Percentiles rank a stretch among this genome's conserved stretches.
Conservation (phyloP, 2,113 vertebrate genomes). For the Casuarius casuarius region DNA sequence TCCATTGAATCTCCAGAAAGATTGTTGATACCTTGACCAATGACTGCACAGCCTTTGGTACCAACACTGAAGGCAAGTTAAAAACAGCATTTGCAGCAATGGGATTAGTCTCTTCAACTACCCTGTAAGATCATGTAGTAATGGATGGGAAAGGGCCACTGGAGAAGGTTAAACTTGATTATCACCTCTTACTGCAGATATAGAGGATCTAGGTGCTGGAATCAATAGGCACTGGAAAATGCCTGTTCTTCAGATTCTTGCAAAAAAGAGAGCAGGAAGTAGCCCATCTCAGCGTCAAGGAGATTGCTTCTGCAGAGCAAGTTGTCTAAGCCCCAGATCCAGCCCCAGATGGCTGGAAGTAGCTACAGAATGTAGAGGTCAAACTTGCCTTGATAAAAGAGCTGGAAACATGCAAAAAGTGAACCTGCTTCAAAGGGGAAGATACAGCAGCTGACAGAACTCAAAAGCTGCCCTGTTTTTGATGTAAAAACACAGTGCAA, state of each 20-base stretch:
- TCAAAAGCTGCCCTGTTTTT: not conserved
- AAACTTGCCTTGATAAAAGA: slow-evolving; percentile 1
- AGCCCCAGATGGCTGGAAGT: not conserved
- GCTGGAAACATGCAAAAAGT: not conserved
- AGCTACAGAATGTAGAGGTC: slow-evolving; percentile 3
- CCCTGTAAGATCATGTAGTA: not conserved
- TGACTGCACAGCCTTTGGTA: not conserved
- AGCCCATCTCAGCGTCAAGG: not conserved
- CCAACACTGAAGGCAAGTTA: not conserved
- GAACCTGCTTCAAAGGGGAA: not conserved
- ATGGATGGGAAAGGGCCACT: not conserved
- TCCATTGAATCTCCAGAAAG: not conserved
- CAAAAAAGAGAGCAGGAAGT: slow-evolving; percentile 9
- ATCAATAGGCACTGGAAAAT: not conserved
- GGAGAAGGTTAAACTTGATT: not conserved
- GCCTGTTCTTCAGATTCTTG: not conserved
- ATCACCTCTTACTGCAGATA: not conserved
- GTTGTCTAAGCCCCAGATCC: not conserved
- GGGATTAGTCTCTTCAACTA: not conserved
- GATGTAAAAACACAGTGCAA: not conserved
- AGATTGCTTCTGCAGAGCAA: not conserved
- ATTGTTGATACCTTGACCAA: not conserved
- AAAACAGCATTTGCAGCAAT: not conserved
- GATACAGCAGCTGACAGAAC: not conserved
- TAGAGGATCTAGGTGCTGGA: too few relatives aligned